Base-by-base conservation (phyloP, 2,797 vertebrate genomes). In the Nannoperca australis region DNA sequence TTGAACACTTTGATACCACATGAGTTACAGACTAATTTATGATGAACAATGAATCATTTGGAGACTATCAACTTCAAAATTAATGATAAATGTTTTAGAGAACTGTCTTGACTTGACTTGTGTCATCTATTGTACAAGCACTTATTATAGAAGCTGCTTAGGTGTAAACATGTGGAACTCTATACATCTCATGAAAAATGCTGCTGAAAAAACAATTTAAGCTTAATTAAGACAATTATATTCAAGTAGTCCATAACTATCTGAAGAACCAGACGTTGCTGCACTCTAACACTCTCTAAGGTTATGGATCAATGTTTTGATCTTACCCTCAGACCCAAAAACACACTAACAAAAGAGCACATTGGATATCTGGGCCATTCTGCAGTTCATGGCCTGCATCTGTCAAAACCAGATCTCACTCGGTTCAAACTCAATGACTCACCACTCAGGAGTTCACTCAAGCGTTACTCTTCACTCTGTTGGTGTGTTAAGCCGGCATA, bases 351-450 rank as follows among this genome's bases (percentile, higher is more conserved):
- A 14, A 34, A 51, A 38, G 36, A 42, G 3, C 10, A 50, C 15
- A 22, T 18, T 50, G 10, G 5, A 42, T 58, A 40, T 67, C 45
- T 15, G 30, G 67, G 30, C 18, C 36, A 20, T 58, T 73, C 38
- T 67, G 59, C 27, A 87, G 42, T 60, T 82, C 71, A 75, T 72
- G 64, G 44, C 51, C 83, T 78, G 14, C 79, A 71, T 83, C 70
- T 82, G 81, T 88, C 75, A 83, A 85, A 81, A 65, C 34, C 70
- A 70, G 24, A 70, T 71, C 50, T 64, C 55, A 30, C 40, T 73
- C 60, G 70, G 72, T 67, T 88, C 67, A 53, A 83, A 34, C 61
- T 67, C 71, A 77, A 58, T 85, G 77, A 85, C 67, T 79, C 65
- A 81, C 51, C 38, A 36, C 38, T 79, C 71, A 85, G 64, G 56